Base-by-base conservation (phyloP, 2,113 vertebrate genomes). In the Coptodon rendalli region DNA sequence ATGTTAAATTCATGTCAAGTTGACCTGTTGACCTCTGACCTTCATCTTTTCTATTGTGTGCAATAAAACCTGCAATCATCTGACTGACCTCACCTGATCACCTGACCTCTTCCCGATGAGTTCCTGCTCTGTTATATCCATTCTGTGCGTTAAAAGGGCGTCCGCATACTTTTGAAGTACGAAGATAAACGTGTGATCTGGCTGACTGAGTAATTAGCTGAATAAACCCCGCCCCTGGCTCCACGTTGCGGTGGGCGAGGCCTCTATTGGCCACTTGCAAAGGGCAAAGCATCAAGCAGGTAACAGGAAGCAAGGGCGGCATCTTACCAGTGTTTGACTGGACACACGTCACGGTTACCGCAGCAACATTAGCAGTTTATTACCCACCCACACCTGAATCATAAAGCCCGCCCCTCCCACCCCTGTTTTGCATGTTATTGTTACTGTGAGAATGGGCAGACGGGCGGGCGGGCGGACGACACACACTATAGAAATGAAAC, bases 401-500 rank as follows among this genome's bases (percentile, higher is more conserved):
- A 45, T 73, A n/a, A 78, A 78, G 45, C 27, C 73, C 27, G 4
- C 14, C 68, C 68, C 78, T 10, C 22, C 81, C 12, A 24, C 31
- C 85, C 43, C 22, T 6, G 43, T 27, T 52, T 82, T 29, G 24
- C 90, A 86, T 81, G 88, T 89, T 73, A 93, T 50, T 85, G 83
- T 85, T 92, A 90, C 88, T 89, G 93, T 84, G 88, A 87, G 89
- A 93, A 87, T 80, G 73, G 89, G 92, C 89, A 82, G 90, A 89
- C 85, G 89, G 89, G 92, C 87, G 87, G 89, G 92, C 87, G 89
- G 93, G 93, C 90, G 57, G 95, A 89, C 81, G 90, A 94, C 92
- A 95, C 86, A 95, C 93, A 95, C 94, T 94, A 91, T 93, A 94
- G 90, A 94, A 93, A 95, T 95, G 94, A 93, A 92, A 96, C 90